These are phyloP conservation scores for Drosophila kikkawai DNA, from an alignment of 1,140 invertebrate genomes.

Conservation along the genomic window DNA sequence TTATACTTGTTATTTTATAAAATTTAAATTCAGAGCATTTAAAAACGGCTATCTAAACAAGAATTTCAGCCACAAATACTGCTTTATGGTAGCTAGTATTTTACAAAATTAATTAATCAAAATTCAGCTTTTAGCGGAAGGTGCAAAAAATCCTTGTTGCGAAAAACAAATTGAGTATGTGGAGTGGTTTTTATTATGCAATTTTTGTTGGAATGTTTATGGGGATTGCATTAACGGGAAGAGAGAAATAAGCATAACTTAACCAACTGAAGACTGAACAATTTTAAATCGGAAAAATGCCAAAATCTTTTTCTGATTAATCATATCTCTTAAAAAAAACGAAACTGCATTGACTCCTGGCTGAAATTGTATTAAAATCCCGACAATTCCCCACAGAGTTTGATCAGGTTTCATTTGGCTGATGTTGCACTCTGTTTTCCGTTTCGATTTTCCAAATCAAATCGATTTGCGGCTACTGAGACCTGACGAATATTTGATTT, in stretches of 20 bases:
- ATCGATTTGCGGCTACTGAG: slow-evolving; percentile 29
- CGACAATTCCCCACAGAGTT: slow-evolving; percentile 3
- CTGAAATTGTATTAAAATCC: slow-evolving; percentile 1
- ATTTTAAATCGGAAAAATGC: neutral
- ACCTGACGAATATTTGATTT: slow-evolving; percentile 44
- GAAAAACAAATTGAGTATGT: neutral
- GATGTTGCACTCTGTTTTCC: neutral
- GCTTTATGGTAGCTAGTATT: slow-evolving; percentile 14
- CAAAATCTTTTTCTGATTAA: neutral
- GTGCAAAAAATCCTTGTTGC: neutral
- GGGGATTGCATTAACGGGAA: neutral
- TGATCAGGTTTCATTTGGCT: slow-evolving; percentile 8
- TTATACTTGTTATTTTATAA: neutral
- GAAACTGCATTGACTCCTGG: slow-evolving; percentile 8
- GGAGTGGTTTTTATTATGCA: neutral
- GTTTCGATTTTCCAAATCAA: slow-evolving; percentile 17
- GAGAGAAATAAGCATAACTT: neutral
- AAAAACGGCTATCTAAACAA: neutral
- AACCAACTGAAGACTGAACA: neutral
- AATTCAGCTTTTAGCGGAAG: slow-evolving; percentile 1
- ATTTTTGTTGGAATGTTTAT: neutral
- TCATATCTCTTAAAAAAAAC: neutral
- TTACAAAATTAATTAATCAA: slow-evolving; percentile 39
- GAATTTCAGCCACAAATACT: neutral
- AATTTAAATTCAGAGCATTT: slow-evolving; percentile 2